These are phyloP conservation scores for Lutjanus erythropterus DNA, from an alignment of 2,113 vertebrate genomes.

Conservation along the genomic window DNA sequence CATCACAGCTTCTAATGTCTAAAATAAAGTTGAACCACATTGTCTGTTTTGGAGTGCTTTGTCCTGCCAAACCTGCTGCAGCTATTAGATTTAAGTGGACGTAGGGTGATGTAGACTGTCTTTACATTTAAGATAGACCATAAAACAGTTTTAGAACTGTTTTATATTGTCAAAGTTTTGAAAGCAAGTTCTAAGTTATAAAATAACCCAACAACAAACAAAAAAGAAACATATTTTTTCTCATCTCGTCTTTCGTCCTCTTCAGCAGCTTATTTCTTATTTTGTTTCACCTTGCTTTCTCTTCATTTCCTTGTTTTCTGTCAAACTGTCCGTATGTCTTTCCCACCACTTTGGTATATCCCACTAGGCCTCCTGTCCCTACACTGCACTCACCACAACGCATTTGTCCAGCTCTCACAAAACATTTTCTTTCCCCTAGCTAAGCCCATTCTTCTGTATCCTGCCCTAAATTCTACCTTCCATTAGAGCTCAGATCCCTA, in stretches of 20 bases:
- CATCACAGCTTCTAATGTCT: not conserved
- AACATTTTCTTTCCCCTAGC: conserved; percentile 64
- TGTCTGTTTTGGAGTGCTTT: not conserved
- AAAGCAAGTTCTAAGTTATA: not conserved
- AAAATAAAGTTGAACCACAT: not conserved
- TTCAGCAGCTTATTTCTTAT: conserved; percentile 23
- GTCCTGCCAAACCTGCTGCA: not conserved
- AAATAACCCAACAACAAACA: not conserved
- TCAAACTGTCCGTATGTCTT: conserved; percentile 36
- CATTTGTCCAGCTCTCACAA: conserved; percentile 66
- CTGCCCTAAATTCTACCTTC: conserved; percentile 74
- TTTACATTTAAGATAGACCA: not conserved
- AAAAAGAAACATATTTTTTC: not conserved
- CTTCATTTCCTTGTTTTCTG: conserved; percentile 43
- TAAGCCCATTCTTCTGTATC: conserved; percentile 61
- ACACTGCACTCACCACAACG: conserved; percentile 69
- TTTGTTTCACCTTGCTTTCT: conserved; percentile 19
- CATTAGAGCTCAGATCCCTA: conserved; percentile 75
- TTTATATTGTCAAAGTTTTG: not conserved
- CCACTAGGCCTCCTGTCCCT: conserved; percentile 68
- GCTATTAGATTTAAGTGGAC: not conserved
- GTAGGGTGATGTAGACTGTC: not conserved
- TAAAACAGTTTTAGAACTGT: not conserved
- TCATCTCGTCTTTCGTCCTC: conserved; percentile 2
- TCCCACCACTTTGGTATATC: conserved; percentile 66